Percentiles rank a stretch among this genome's conserved stretches.
Conservation (phyloP, 2,797 vertebrate species). For the Denticeps clupeoides region DNA sequence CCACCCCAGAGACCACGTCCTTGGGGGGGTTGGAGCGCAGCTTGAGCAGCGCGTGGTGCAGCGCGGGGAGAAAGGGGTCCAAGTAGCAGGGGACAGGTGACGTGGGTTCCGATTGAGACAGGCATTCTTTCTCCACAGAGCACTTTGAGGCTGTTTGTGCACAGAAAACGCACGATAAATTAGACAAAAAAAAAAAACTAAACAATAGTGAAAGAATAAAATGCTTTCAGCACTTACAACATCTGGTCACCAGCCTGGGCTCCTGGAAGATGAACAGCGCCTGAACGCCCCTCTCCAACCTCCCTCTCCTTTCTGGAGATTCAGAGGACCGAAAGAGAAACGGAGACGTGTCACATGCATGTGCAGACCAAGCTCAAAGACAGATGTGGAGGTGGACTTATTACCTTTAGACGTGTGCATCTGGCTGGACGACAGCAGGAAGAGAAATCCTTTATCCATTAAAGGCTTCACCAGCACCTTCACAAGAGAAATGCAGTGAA, state of each 20-base stretch:
- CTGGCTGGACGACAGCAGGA: constrained; percentile 81
- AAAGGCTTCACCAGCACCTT: constrained; percentile 93
- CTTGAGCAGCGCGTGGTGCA: constrained; percentile 72
- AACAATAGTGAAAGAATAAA: not conserved
- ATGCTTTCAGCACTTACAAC: constrained; percentile 60
- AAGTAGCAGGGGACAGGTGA: constrained; percentile 32
- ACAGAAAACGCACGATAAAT: not conserved
- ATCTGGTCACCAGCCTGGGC: constrained; percentile 62
- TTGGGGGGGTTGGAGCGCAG: constrained; percentile 64
- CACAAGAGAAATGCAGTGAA: no score
- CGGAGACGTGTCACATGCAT: constrained; percentile 19
- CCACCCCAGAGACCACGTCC: constrained; percentile 65
- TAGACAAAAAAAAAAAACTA: not conserved
- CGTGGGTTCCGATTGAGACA: not conserved
- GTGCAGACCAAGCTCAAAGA: constrained; percentile 4
- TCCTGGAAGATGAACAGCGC: constrained; percentile 92
- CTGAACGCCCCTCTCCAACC: constrained; percentile 63
- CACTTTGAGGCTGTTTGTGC: no score
- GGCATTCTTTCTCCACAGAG: no score
- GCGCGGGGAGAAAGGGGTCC: constrained; percentile 66
- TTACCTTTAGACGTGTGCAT: constrained; percentile 80
- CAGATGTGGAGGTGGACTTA: not conserved
- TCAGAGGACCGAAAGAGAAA: constrained; percentile 16
- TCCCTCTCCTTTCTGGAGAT: constrained; percentile 52
- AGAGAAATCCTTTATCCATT: constrained; percentile 82